Evolutionary conservation across 2,888 invertebrate species (phyloP).

Genomic region (Scaptodrosophila latifasciaeformis): DNA sequence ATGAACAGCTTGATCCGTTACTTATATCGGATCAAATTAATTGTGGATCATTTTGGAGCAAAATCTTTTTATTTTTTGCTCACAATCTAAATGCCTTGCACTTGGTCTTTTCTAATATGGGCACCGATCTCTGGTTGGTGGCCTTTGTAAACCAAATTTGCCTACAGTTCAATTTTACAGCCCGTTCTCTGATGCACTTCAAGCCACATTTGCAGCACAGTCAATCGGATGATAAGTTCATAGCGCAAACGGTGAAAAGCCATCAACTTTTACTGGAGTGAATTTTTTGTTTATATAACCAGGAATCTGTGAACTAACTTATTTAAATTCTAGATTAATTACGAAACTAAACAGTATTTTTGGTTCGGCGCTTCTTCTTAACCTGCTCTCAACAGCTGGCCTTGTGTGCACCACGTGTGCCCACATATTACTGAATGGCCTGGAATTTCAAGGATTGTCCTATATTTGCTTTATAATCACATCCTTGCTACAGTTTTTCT

Average conservation of each 20-base stretch:
- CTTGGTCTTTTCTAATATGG: conserved; percentile 31
- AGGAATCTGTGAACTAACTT: neutral
- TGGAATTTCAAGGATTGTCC: conserved; percentile 27
- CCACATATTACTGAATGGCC: conserved; percentile 28
- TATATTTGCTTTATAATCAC: conserved; percentile 28
- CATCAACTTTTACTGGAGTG: conserved; percentile 15
- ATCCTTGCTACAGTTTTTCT: conserved; percentile 24
- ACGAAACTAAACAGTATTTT: conserved; percentile 36
- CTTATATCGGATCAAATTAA: conserved; percentile 29
- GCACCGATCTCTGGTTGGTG: conserved; percentile 52
- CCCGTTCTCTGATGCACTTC: conserved; percentile 38
- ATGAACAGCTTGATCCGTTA: conserved; percentile 31
- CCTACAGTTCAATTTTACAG: conserved; percentile 60
- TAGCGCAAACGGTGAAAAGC: conserved; percentile 30
- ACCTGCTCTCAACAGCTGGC: conserved; percentile 27
- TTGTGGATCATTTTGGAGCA: conserved; percentile 31
- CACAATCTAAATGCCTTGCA: conserved; percentile 34
- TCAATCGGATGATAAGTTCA: conserved; percentile 20
- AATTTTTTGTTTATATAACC: conserved; percentile 13
- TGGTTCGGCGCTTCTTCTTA: conserved; percentile 36
- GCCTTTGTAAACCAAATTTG: conserved; percentile 55
- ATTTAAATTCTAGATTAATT: conserved; percentile 26
- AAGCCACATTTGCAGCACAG: conserved; percentile 34
- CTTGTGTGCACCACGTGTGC: conserved; percentile 34
- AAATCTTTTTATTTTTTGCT: too few relatives aligned